A percentile compares a stretch with the other conserved stretches of the same genome.
These are phyloP conservation scores for Ligdia adustata DNA, from an alignment of 2,888 invertebrate genomes.

Conservation along the genomic window DNA sequence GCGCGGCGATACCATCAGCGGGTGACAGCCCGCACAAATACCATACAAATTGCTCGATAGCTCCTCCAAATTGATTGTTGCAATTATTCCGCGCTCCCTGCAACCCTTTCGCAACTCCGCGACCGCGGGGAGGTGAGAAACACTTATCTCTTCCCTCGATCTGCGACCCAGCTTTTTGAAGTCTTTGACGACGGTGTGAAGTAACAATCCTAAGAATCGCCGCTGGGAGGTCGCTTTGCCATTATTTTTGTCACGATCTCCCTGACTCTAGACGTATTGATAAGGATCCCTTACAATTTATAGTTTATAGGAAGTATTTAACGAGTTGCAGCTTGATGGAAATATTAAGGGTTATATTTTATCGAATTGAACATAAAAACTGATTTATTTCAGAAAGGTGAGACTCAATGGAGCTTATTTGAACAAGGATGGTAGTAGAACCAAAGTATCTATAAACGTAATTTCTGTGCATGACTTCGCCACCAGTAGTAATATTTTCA, in stretches of 20 bases:
- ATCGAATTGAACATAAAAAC: too few species aligned
- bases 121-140: slow-evolving; percentile 81
- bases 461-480: background rate
- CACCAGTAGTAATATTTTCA: slow-evolving; percentile 35
- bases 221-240: slow-evolving; percentile 66
- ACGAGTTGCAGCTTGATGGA: slow-evolving; percentile 49
- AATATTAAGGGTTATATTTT: slow-evolving; percentile 44
- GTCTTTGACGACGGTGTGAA: slow-evolving; percentile 77
- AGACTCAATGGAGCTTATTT: too few species aligned
- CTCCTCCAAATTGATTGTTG: slow-evolving; percentile 82
- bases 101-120: slow-evolving; percentile 76
- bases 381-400: too few species aligned
- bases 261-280: slow-evolving; percentile 56
- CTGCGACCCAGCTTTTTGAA: slow-evolving; percentile 61
- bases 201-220: slow-evolving; percentile 56
- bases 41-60: slow-evolving; percentile 82
- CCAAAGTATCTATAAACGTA: too few species aligned
- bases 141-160: slow-evolving; percentile 75
- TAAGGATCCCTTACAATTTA: slow-evolving; percentile 61
- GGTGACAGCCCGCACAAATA: slow-evolving; percentile 83
- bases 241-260: slow-evolving; percentile 73
- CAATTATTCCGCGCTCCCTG: slow-evolving; percentile 82
- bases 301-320: slow-evolving; percentile 51
- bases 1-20: slow-evolving; percentile 76
- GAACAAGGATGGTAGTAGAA: too few species aligned